phyloP scores from a whole-genome alignment of 2,797 vertebrate genomes.

The Cyclopterus lumpus region DNA sequence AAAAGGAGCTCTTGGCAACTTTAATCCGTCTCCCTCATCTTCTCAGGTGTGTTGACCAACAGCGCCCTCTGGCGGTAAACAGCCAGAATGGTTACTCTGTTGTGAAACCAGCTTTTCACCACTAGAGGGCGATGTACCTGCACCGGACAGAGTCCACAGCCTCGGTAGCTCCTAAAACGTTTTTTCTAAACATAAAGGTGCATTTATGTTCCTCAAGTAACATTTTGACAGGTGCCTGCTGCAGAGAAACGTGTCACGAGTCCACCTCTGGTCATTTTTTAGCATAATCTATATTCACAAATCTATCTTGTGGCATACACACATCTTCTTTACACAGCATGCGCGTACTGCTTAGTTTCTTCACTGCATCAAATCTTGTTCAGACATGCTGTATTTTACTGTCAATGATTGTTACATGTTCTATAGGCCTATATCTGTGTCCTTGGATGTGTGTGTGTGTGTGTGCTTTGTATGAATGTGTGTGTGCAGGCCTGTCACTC shows the following conservation, averaged over 20 bases:
- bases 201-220: neutral
- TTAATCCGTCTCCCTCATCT: neutral
- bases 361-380: neutral
- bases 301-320: neutral
- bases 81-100: neutral
- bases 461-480: conserved; percentile 32
- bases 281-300: neutral
- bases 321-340: neutral
- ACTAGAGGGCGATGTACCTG: conserved; percentile 45
- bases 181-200: neutral
- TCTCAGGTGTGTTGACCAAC: neutral
- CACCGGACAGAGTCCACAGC: neutral
- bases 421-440: conserved; percentile 13
- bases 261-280: neutral
- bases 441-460: conserved; percentile 15
- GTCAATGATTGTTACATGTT: conserved; percentile 38
- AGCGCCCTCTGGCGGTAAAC: conserved; percentile 9
- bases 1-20: neutral
- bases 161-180: fast-evolving
- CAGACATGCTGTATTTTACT: conserved; percentile 38
- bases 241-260: neutral
- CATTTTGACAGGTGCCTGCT: neutral
- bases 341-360: neutral
- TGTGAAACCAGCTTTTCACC: conserved; percentile 12
- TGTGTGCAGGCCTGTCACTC: conserved; percentile 43